Base-by-base conservation (phyloP, 2,113 vertebrate species). In the Oncorhynchus tshawytscha region DNA sequence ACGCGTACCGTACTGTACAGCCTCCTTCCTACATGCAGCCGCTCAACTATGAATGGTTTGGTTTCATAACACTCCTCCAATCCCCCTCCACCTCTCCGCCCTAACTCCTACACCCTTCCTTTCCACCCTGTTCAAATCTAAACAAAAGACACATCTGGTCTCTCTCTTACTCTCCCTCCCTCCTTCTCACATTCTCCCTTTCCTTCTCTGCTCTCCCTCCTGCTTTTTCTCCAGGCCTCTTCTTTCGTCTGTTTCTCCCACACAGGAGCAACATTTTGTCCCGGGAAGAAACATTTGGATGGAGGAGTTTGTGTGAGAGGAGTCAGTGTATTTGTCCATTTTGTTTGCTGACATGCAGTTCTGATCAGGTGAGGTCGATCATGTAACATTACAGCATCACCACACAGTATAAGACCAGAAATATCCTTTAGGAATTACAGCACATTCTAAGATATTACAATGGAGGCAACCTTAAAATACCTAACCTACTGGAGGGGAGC, bases 101-200 rank as follows among this genome's bases (percentile, higher is more conserved):
- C 90, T 87, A 86, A 91, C 89, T 93, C 92, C 91, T 91, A 88
- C 91, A 90, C 87, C 86, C 91, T 90, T 92, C 88, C 89, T 91
- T 93, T 92, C 88, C 90, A 87, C 90, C 91, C 86, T 20, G 88
- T 89, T 91, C 92, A 92, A 93, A 92, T 93, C 91, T 89, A 94
- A 94, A 94, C 92, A 94, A 94, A 94, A 91, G 91, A 91, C 92
- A 94, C 92, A 94, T 94, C 93, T 94, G 93, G 93, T 94, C 94
- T 92, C 90, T 91, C 76, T 91, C 89, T 89, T 86, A 84, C 79
- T 12, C 65, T 72, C 70, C 68, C 77, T 82, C 76, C 78, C 81
- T 80, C 83, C 68, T 80, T 72, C 71, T 24, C 3, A 66, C 69
- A 70, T 48, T 76, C 25, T 0, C 67, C 75, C 34, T 76, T 67